Conservation (phyloP, 2,113 vertebrate genomes). For the Alexandromys fortis region DNA sequence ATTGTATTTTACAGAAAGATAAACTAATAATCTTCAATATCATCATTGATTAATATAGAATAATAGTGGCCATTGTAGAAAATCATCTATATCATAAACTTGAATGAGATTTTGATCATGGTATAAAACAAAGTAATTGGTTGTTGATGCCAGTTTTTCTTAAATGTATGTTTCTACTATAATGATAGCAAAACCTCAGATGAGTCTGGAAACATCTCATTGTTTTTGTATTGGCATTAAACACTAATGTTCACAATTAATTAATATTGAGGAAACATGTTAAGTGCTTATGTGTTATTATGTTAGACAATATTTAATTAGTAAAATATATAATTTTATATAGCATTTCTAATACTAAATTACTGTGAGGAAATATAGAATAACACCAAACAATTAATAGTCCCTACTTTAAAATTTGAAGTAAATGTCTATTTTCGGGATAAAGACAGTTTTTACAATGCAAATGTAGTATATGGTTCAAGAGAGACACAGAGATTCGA, state of each 20-base stretch:
- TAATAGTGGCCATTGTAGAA: background rate
- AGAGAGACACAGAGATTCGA: background rate
- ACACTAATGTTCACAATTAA: background rate
- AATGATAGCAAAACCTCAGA: background rate
- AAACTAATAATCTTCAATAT: background rate
- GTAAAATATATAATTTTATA: background rate
- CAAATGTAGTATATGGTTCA: background rate
- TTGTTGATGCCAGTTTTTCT: background rate
- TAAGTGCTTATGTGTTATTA: background rate
- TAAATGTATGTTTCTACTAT: background rate
- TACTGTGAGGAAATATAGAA: background rate
- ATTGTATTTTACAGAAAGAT: background rate
- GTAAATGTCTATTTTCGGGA: background rate
- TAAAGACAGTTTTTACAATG: background rate
- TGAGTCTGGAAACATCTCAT: background rate
- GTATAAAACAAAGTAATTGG: background rate
- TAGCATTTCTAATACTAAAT: background rate
- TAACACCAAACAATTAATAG: background rate
- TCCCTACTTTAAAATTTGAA: background rate
- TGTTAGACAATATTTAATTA: background rate
- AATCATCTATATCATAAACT: background rate
- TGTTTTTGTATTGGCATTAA: background rate
- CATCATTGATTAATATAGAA: background rate
- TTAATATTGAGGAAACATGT: slow-evolving; percentile 7
- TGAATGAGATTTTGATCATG: background rate